Percentiles rank a stretch among this genome's conserved stretches.
phyloP scores from a whole-genome alignment of 2,888 invertebrate genomes.

The Trachelus stipa region DNA sequence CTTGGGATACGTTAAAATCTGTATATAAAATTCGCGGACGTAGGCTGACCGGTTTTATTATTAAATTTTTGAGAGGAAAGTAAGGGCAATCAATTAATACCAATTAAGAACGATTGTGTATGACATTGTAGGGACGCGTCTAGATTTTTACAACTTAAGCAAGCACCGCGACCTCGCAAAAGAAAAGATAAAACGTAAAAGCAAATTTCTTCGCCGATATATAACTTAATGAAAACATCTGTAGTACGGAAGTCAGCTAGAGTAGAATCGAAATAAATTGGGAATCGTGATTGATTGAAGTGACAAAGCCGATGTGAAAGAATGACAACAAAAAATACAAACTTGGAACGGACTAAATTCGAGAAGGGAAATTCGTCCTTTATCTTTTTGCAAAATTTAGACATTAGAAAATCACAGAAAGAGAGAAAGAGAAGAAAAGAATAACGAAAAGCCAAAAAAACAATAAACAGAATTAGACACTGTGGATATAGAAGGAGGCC shows the following conservation, averaged over 20 bases:
- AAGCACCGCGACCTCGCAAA: not conserved
- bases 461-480: not conserved
- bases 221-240: not conserved
- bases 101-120: not conserved
- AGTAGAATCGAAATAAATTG: not conserved
- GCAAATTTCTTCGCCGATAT: not conserved
- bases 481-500: conserved; percentile 5
- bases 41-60: not conserved
- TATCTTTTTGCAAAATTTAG: not conserved
- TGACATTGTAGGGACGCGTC: not conserved
- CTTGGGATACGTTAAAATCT: not conserved
- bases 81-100: not conserved
- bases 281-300: not conserved
- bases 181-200: not conserved
- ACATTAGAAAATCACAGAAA: not conserved
- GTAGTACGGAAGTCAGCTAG: not conserved
- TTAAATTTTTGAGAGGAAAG: not conserved
- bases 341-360: not conserved
- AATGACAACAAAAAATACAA: not conserved
- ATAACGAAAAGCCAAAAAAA: not conserved
- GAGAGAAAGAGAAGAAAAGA: not conserved
- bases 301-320: not conserved
- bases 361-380: not conserved
- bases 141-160: not conserved
- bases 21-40: not conserved